Conservation (phyloP, 2,797 vertebrate species). For the Petrocephalus sullivani region DNA sequence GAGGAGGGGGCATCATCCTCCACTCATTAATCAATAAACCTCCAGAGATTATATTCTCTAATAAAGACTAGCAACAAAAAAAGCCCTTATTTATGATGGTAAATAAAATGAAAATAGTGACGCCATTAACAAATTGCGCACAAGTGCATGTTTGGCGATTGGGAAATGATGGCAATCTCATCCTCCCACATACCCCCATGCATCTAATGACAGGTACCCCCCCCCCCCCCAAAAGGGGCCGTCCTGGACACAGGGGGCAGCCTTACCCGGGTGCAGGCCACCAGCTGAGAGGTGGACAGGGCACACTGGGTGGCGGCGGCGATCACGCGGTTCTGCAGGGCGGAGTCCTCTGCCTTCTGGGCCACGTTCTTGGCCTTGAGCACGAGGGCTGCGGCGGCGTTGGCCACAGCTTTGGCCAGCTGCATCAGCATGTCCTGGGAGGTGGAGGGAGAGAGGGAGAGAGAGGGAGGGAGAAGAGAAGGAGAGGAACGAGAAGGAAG, state of each 20-base stretch:
- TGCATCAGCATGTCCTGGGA: slow-evolving; percentile 93
- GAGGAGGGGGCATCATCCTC: background rate
- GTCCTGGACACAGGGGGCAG: background rate
- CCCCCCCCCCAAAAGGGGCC: background rate
- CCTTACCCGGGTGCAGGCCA: slow-evolving; percentile 92
- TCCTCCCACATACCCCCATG: background rate
- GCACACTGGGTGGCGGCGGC: slow-evolving; percentile 93
- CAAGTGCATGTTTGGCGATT: background rate
- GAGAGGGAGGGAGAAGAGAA: no score
- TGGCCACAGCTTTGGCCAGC: slow-evolving; percentile 90
- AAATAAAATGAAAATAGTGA: background rate
- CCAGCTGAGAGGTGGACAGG: slow-evolving; percentile 92
- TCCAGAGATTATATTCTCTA: background rate
- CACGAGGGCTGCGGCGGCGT: slow-evolving; percentile 84
- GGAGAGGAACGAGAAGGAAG: background rate
- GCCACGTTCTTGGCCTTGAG: slow-evolving; percentile 95
- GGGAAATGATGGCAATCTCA: background rate
- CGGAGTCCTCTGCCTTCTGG: slow-evolving; percentile 82
- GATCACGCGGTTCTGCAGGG: slow-evolving; percentile 88
- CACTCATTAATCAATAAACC: background rate
- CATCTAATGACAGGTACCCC: background rate
- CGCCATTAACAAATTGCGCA: background rate
- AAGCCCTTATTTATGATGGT: background rate
- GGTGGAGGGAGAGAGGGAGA: background rate
- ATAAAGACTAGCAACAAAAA: background rate